A percentile compares a stretch with the other conserved stretches of the same genome.
These are phyloP conservation scores for Bubo scandiacus DNA, from an alignment of 2,113 vertebrate species.

Conservation along the genomic window DNA sequence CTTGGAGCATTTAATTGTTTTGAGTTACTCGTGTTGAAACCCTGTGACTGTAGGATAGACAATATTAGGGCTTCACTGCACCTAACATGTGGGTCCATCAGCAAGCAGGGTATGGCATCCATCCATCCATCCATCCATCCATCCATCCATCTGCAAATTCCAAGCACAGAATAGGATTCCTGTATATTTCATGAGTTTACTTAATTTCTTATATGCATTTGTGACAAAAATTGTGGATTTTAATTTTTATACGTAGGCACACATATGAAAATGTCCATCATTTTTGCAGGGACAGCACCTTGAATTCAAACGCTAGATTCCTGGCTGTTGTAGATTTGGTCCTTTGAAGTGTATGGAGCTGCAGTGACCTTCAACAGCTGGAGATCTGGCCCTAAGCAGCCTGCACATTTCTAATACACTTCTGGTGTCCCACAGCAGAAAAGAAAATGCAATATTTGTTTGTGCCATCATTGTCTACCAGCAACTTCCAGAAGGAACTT, in stretches of 20 bases:
- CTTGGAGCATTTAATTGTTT: background rate
- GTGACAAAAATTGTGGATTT: background rate
- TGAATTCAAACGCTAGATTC: background rate
- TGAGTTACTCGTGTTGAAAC: background rate
- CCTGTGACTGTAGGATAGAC: background rate
- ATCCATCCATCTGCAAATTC: background rate
- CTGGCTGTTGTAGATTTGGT: background rate
- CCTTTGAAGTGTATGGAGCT: background rate
- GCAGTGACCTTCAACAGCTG: background rate
- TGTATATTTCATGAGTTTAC: background rate
- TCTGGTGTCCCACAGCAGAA: background rate
- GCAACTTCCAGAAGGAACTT: constrained; percentile 9
- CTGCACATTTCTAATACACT: background rate
- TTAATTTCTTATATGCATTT: background rate
- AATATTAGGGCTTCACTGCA: background rate
- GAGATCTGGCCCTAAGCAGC: background rate
- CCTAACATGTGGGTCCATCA: background rate
- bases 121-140: background rate
- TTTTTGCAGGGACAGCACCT: background rate
- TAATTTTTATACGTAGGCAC: background rate
- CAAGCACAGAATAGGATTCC: background rate
- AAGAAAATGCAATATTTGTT: background rate
- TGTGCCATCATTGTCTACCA: background rate
- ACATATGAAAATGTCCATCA: background rate
- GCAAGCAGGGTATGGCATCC: background rate